phyloP scores from a whole-genome alignment of 2,797 vertebrate species.

The Lateolabrax maculatus region DNA sequence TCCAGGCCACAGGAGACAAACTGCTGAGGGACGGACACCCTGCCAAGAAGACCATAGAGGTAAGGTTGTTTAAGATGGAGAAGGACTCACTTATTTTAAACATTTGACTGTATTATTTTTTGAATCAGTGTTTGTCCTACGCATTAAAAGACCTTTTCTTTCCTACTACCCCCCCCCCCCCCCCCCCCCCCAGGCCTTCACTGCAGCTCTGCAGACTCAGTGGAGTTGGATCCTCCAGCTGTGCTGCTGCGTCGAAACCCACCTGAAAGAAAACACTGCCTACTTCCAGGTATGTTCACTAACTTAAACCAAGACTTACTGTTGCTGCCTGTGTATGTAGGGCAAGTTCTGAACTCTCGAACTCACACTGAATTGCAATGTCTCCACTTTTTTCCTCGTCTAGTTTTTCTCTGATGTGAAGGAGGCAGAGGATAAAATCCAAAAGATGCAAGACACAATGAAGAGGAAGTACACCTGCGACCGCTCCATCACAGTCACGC shows the following conservation, averaged over 20 bases:
- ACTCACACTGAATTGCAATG: too few relatives aligned
- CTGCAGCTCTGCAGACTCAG: conserved; percentile 94
- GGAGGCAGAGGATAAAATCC: conserved; percentile 90
- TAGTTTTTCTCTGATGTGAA: conserved; percentile 93
- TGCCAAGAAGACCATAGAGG: conserved; percentile 89
- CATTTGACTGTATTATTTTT: not conserved
- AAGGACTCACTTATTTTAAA: not conserved
- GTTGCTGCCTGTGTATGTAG: too few relatives aligned
- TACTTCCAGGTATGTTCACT: conserved; percentile 90
- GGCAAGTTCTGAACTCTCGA: too few relatives aligned
- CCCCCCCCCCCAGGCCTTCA: conserved; percentile 86
- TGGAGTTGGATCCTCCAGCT: conserved; percentile 98
- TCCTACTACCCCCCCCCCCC: not conserved
- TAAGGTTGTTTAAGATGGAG: conserved; percentile 44
- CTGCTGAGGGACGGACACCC: conserved; percentile 92
- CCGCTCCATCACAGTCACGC: conserved; percentile 90
- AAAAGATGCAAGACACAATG: conserved; percentile 90
- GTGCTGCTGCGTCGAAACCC: conserved; percentile 94
- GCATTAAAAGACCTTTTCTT: not conserved
- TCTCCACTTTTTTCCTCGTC: accelerated
- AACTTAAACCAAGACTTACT: not conserved
- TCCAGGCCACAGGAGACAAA: conserved; percentile 90
- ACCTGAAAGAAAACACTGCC: conserved; percentile 93
- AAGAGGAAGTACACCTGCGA: conserved; percentile 93
- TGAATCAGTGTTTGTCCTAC: too few relatives aligned